A percentile compares a stretch with the other conserved stretches of the same genome.
These are phyloP conservation scores for Orchesella flavescens DNA, from an alignment of 2,888 invertebrate species.

Conservation along the genomic window DNA sequence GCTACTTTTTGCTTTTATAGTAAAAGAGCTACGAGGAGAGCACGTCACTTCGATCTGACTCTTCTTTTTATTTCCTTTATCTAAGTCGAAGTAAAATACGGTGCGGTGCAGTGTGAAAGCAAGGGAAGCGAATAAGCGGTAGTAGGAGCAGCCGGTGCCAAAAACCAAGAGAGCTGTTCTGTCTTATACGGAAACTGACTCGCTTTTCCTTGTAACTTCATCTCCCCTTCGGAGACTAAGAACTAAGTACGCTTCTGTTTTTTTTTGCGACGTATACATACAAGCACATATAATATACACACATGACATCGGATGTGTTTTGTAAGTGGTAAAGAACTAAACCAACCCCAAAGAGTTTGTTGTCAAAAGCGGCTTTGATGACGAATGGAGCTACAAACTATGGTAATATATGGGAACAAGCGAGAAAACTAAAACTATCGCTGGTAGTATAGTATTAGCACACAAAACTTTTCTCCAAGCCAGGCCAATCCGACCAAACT, in stretches of 20 bases:
- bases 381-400: conserved; percentile 37
- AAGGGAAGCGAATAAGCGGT: not conserved
- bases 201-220: no score
- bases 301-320: not conserved
- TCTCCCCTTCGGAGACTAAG: no score
- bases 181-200: no score
- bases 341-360: not conserved
- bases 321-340: not conserved
- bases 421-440: no score
- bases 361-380: conserved; percentile 56
- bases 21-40: not conserved
- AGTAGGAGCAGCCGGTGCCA: conserved; percentile 39
- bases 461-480: no score
- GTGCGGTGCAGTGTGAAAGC: conserved; percentile 34
- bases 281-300: not conserved
- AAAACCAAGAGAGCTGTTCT: not conserved
- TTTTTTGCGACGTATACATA: no score
- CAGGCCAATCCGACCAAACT: no score
- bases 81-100: conserved; percentile 15
- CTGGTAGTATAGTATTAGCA: no score
- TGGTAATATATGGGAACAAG: no score
- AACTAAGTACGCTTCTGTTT: no score
- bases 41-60: conserved; percentile 18
- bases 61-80: conserved; percentile 21
- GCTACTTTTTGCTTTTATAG: not conserved